Evolutionary conservation across 2,113 vertebrate species (phyloP).

Genomic region (Gavia stellata): DNA sequence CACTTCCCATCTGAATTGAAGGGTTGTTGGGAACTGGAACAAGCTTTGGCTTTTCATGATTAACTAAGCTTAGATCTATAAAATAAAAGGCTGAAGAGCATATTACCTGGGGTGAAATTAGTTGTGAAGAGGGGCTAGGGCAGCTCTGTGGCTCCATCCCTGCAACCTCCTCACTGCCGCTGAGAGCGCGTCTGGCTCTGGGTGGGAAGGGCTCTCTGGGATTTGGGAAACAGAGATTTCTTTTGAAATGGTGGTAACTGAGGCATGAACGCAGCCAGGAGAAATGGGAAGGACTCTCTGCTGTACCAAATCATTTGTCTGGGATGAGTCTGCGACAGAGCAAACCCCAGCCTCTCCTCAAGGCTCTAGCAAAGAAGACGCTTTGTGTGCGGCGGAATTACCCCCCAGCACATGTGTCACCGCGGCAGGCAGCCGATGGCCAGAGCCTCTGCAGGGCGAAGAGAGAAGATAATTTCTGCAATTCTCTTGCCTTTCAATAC

Average conservation of each 20-base stretch:
- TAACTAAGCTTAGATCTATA: neutral
- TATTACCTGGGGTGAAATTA: neutral
- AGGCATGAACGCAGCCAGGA: neutral
- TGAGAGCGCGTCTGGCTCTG: neutral
- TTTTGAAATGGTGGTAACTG: neutral
- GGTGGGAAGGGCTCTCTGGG: neutral
- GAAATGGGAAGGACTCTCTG: neutral
- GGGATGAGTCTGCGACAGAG: neutral
- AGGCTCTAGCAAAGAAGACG: neutral
- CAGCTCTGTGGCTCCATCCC: neutral
- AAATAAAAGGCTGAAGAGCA: neutral
- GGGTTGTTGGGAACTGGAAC: neutral
- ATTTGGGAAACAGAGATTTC: neutral
- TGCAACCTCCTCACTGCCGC: neutral
- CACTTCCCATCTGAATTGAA: neutral
- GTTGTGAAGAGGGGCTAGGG: neutral
- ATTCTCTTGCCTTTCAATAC: neutral
- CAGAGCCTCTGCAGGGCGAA: neutral
- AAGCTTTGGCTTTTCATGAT: neutral
- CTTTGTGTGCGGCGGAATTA: no score
- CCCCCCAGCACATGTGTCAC: fast-evolving
- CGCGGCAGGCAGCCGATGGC: neutral
- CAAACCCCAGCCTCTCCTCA: neutral
- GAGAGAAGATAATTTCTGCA: neutral
- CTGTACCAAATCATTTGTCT: neutral